Evolutionary conservation across 2,113 vertebrate genomes (phyloP), one percentile per base, ranked within the genome.

Genomic region (Sorex araneus): DNA sequence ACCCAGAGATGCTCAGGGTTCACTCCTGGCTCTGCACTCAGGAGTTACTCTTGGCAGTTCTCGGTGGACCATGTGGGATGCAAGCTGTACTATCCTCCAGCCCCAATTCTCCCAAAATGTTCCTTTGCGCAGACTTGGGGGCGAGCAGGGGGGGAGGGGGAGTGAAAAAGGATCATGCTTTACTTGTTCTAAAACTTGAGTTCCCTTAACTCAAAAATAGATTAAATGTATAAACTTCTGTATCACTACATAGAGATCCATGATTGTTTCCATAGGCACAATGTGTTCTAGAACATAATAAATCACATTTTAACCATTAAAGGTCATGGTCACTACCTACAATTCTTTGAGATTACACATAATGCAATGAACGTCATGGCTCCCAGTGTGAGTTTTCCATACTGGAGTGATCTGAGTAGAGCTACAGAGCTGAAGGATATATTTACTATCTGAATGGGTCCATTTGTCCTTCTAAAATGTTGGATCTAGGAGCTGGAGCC

Each of bases 161-260:
- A 76, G 30, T 2, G 9, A 82, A 71, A 76, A 19, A 67, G 57
- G 54, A 30, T 27, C 54, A 74, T 12, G n/a, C 70, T 82, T 4
- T 18, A 27, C 71, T 25, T 67, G 54, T 45, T 82, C 75, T 71
- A 34, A 86, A 92, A 92, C 3, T 45, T 77, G 50, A 67, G 64
- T 89, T 85, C 66, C 28, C 92, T 81, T 76, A 57, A 77, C 77
- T 75, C 50, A 54, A 70, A 54, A 25, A 45, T 25, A 10, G 1
- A 34, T 21, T 16, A 60, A 47, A 21, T 0, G 0, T 7, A 2
- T 34, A 83, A 30, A 54, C 54, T 74, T 86, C 64, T 2, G 2
- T 12, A 27, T 43, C 43, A 54, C 23, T 50, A 80, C 25, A 25
- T n/a, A 47, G 15, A 64, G 43, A 36, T 6, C 15, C 64, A 69